A percentile compares a stretch with the other conserved stretches of the same genome.
Evolutionary conservation across 2,797 vertebrate genomes (phyloP).

Genomic region (Phoxinus dragarum): DNA sequence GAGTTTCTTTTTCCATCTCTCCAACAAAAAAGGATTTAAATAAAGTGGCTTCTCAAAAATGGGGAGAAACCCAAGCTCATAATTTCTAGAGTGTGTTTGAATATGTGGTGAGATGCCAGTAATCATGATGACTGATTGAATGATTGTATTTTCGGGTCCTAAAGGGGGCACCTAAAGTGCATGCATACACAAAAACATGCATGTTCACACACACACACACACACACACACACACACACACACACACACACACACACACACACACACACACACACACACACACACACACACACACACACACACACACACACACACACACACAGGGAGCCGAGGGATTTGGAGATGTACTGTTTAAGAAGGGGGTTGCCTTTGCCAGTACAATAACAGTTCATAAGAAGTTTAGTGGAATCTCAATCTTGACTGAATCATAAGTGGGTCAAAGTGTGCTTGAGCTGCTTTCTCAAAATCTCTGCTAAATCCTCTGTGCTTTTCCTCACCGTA

Average conservation of each 20-base stretch:
- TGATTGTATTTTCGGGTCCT: constrained; percentile 40
- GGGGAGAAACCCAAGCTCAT: constrained; percentile 44
- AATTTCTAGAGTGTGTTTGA: constrained; percentile 49
- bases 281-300: constrained; percentile 2
- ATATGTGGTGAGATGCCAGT: constrained; percentile 40
- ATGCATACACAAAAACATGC: constrained; percentile 1
- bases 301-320: background rate
- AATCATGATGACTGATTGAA: constrained; percentile 45
- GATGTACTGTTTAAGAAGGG: constrained; percentile 38
- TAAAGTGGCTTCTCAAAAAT: constrained; percentile 25
- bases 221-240: constrained; percentile 22
- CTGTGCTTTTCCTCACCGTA: constrained; percentile 45
- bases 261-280: constrained; percentile 9
- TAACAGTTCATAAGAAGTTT: constrained; percentile 61
- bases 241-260: constrained; percentile 2
- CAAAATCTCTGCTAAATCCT: constrained; percentile 50
- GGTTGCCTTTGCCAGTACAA: constrained; percentile 45
- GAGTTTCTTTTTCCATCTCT: constrained; percentile 36
- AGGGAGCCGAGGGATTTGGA: constrained; percentile 49
- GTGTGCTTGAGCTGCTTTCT: constrained; percentile 39
- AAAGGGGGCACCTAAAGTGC: constrained; percentile 15
- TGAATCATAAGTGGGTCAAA: constrained; percentile 54
- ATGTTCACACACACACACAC: background rate
- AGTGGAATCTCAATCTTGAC: constrained; percentile 48
- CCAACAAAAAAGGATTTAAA: constrained; percentile 30